Conservation (phyloP, 2,888 invertebrate genomes). For the Neria commutata region DNA sequence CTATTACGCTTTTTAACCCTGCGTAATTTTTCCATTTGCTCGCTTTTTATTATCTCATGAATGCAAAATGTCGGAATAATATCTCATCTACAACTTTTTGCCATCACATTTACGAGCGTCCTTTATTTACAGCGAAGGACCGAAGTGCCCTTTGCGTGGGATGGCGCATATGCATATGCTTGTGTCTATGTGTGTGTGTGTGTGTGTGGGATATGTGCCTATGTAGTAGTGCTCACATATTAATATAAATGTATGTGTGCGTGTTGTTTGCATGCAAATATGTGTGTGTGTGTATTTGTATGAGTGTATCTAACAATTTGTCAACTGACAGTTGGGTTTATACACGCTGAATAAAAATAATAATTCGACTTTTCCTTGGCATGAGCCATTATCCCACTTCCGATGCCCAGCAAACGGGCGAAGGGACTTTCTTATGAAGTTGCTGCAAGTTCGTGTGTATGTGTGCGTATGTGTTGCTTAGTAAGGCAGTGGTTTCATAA, state of each 20-base stretch:
- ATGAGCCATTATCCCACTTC: constrained; percentile 10
- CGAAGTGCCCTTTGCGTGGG: neutral
- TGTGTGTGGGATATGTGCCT: neutral
- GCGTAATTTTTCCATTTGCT: neutral
- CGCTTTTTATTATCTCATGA: constrained; percentile 50
- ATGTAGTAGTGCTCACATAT: neutral
- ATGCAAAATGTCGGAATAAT: constrained; percentile 48
- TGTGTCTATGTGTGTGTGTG: neutral
- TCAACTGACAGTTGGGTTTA: constrained; percentile 4
- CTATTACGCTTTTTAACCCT: neutral
- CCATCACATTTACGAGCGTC: constrained; percentile 1
- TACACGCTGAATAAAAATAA: constrained; percentile 12
- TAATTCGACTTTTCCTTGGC: constrained; percentile 11
- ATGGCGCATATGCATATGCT: neutral
- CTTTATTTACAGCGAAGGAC: neutral
- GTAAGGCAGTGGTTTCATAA: too few species aligned
- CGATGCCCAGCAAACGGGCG: neutral
- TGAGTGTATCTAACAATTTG: constrained; percentile 6
- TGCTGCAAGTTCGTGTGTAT: neutral
- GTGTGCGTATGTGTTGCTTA: neutral
- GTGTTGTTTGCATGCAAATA: constrained; percentile 8
- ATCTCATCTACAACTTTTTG: constrained; percentile 11
- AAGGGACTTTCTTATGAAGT: neutral
- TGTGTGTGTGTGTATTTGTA: constrained; percentile 1
- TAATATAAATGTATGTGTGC: too few species aligned